Conservation (phyloP, 2,888 invertebrate species). For the Plusia festucae region DNA sequence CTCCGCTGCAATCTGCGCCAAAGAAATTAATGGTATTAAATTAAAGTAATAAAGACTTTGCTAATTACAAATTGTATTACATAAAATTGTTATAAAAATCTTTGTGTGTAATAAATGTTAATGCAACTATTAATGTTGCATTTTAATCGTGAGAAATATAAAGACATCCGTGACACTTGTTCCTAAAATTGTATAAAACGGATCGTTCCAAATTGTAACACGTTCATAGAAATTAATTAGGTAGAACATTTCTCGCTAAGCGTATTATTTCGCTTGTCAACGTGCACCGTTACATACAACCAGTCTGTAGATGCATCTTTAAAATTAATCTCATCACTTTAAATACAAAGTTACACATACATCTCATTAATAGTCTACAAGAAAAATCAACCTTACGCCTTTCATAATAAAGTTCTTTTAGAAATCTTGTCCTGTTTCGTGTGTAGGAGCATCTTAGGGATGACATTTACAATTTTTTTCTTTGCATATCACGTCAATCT, state of each 20-base stretch:
- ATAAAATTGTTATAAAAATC: background rate
- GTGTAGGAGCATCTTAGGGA: slow-evolving; percentile 20
- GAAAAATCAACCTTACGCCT: slow-evolving; percentile 36
- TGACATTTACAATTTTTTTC: slow-evolving; percentile 55
- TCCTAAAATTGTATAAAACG: slow-evolving; percentile 20
- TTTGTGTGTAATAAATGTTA: background rate
- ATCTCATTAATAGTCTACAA: slow-evolving; percentile 7
- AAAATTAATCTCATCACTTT: slow-evolving; percentile 82
- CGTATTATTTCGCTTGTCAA: slow-evolving; percentile 69
- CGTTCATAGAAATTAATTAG: slow-evolving; percentile 69
- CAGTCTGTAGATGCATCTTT: slow-evolving; percentile 80
- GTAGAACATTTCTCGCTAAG: slow-evolving; percentile 64
- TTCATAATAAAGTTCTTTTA: slow-evolving; percentile 14
- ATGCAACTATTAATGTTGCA: background rate
- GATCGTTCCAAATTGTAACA: slow-evolving; percentile 63
- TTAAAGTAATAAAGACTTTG: no score
- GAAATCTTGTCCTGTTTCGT: slow-evolving; percentile 8
- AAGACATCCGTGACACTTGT: slow-evolving; percentile 18
- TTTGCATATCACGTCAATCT: slow-evolving; percentile 59
- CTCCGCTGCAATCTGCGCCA: background rate
- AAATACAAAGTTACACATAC: slow-evolving; percentile 54
- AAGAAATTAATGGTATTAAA: background rate
- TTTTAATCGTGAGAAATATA: slow-evolving; percentile 42
- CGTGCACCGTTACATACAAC: slow-evolving; percentile 72
- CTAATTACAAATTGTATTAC: background rate